Base-by-base conservation (phyloP, 2,113 vertebrate genomes). In the Vulpes vulpes region DNA sequence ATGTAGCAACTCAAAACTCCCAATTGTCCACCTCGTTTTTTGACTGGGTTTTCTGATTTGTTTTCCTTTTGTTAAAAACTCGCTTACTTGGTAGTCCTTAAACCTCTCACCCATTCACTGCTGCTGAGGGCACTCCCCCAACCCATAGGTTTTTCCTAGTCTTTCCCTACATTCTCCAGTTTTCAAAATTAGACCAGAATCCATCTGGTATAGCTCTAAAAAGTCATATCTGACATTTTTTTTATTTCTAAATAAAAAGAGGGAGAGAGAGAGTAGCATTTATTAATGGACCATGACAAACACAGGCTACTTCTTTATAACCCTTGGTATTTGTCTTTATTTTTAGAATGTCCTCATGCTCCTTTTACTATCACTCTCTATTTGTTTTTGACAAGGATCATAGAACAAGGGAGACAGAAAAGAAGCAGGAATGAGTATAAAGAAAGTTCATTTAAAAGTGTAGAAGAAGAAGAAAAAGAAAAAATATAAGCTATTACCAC, bases 221-320 rank as follows among this genome's bases (percentile, higher is more conserved):
- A 94, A 92, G 53, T 89, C n/a, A 60, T 81, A 89, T 60, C 17
- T 96, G 89, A 69, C 55, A 74, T 38, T 74, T 60, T 97, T 96
- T 85, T 95, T 82, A 93, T 86, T 93, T 59, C 85, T 96, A 95
- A 97, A 90, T 96, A 97, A 97, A 98, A 98, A 97, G 0, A 90
- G 95, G 74, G 19, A 57, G 30, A n/a, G 55, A 12, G 64, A 74
- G 55, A 98, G 79, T 71, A 93, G 71, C 82, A 82, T 79, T 96
- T 98, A 95, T 89, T 98, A 98, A 98, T 98, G 98, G 98, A 96
- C 96, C 95, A 79, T 98, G 95, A 98, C 98, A 98, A 98, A 95
- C 97, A 89, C 53, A 98, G 80, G n/a, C 90, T 98, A 98, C 97
- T 97, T 98, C 95, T 96, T 98, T 96, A 98, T 74, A 93, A 10